Base-by-base conservation (phyloP, 1,140 invertebrate genomes). In the Drosophila willistoni region DNA sequence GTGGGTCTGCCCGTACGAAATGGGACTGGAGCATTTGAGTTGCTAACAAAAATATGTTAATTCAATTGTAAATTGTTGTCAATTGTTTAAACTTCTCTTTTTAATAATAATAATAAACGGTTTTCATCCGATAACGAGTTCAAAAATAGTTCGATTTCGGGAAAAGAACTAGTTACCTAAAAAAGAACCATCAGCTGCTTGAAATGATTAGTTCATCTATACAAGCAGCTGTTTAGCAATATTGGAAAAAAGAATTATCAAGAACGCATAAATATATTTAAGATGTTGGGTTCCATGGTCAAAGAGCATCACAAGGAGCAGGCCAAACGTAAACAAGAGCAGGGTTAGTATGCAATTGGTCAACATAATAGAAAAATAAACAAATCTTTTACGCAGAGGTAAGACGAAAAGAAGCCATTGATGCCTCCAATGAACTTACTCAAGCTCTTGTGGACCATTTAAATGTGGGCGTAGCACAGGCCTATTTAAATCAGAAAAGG, bases 401-500 rank as follows among this genome's bases (percentile, higher is more conserved):
- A 13, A 75, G 97, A 92, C 94, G 97, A 56, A 98, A 98, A 93
- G 98, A 98, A 93, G 98, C 98, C 34, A 95, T 99, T 67, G 95
- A 95, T 84, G 96, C 98, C 73, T 97, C 98, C 1, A 98, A 96
- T 92, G 96, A 97, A 76, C 93, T 99, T 59, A 99, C 98, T 0
- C 96, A 98, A 93, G 97, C 97, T 56, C 93, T 99, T 14, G 98
- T 99, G 0, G 98, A 99, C 93, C 98, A 99, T 93, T 93, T 99
- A 14, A 99, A 99, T 95, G 97, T 99, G 90, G 98, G 98, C 29
- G 98, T 99, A 25, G 98, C 98, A 3, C 98, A 99, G 93, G 98
- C 98, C 4, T 99, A 99, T 92, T 94, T 99, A 42, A 99, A 99
- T 93, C 98, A 99, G 92, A 99, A 99, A 90, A 96, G 98, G 91